Base-by-base conservation (phyloP, 2,888 invertebrate genomes). In the Labia minor region DNA sequence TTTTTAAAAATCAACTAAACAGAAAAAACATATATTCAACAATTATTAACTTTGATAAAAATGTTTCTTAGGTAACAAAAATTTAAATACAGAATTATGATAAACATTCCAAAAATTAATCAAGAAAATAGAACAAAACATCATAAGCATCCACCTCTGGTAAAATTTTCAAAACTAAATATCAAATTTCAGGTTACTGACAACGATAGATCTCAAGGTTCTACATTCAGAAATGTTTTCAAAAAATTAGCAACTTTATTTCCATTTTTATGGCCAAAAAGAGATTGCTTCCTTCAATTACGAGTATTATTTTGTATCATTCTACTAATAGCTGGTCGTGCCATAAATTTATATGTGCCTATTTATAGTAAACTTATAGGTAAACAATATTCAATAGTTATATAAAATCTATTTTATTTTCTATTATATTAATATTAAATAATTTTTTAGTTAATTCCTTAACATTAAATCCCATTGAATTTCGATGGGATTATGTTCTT, bases 261-360 rank as follows among this genome's bases (percentile, higher is more conserved):
- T 70, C 97, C 97, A 0, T 97, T 94, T 80, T 80, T 98, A 33
- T 99, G 98, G 98, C 98, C 98, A 0, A 88, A 86, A 73, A 91
- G 88, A 72, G 89, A 88, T 75, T 66, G 80, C 19, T 73, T 82
- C 8, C 82, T 98, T 2, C 97, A 98, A 78, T 72, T 90, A 0
- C 81, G 89, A 68, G 95, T 98, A 0, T 68, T 94, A 18, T 74
- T 92, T 67, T 97, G 97, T 77, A 82, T 98, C 49, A 4, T 84
- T 0, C 78, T 93, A 10, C 82, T 99, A 63, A 77, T 85, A 10
- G 83, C 81, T 14, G 97, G 96, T 16, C 84, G 98, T 73, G 86
- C 86, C 1, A 86, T 94, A 71, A 98, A 97, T 80, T 81, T 98
- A 1, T 92, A 86, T 75, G 91, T 96, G 65, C 98, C 97, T 62